Evolutionary conservation across 92 coral and sea anemone genomes (phyloP).

Genomic region (Palythoa grandis): DNA sequence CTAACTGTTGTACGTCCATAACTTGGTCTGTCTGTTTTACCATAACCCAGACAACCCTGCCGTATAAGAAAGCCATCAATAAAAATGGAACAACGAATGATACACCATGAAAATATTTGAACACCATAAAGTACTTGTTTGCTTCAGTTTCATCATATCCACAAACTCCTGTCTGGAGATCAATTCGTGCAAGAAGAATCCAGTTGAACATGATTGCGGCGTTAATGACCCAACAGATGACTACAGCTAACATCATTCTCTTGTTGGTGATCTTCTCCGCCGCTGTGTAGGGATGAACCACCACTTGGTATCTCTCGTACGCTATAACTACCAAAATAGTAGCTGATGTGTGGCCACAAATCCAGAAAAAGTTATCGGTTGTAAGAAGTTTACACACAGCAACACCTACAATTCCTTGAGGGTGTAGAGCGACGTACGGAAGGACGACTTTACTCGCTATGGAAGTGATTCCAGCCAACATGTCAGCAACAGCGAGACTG

Average conservation of each 20-base stretch:
- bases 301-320: too few species aligned
- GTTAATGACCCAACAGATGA: constrained; percentile 7
- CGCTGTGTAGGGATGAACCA: too few species aligned
- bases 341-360: constrained; percentile 10
- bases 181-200: background rate
- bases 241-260: constrained; percentile 6
- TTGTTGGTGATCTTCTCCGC: background rate
- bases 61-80: background rate
- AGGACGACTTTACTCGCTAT: too few species aligned
- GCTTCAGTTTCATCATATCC: background rate
- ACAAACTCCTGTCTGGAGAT: background rate
- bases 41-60: too few species aligned
- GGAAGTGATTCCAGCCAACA: too few species aligned
- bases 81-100: background rate
- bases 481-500: too few species aligned
- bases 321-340: background rate
- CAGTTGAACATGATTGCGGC: too few species aligned
- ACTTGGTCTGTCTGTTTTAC: constrained; percentile 5
- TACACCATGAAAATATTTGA: too few species aligned
- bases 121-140: too few species aligned
- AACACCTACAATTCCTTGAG: too few species aligned
- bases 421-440: too few species aligned
- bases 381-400: background rate
- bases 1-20: constrained; percentile 13
- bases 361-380: background rate